A percentile compares a stretch with the other conserved stretches of the same genome.
Conservation (phyloP, 1,140 invertebrate species). For the Atta colombica region DNA sequence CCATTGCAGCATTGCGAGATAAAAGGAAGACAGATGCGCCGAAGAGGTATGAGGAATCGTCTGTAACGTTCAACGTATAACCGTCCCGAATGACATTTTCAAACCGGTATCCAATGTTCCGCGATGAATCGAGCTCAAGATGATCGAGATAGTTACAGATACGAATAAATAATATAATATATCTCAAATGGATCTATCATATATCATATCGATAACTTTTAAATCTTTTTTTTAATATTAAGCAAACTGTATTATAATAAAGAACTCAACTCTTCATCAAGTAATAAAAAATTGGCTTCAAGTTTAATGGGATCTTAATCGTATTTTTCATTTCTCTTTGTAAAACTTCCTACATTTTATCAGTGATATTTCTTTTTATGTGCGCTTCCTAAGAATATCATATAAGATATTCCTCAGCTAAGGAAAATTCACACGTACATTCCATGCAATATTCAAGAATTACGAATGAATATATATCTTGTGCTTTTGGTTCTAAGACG, state of each 20-base stretch:
- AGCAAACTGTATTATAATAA: neutral
- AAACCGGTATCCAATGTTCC: slow-evolving; percentile 47
- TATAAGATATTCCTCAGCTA: neutral
- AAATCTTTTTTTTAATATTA: neutral
- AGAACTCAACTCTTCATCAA: neutral
- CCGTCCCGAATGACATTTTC: slow-evolving; percentile 39
- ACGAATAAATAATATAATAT: slow-evolving; percentile 46
- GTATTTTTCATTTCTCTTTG: neutral
- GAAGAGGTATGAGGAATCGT: slow-evolving; percentile 43
- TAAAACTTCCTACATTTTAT: neutral
- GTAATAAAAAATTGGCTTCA: neutral
- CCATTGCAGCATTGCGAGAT: neutral
- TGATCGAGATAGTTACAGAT: slow-evolving; percentile 38
- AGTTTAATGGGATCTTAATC: neutral
- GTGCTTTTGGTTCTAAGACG: slow-evolving; percentile 17
- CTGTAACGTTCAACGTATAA: slow-evolving; percentile 36
- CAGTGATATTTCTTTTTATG: slow-evolving; percentile 1
- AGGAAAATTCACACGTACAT: slow-evolving; percentile 10
- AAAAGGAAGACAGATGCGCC: slow-evolving; percentile 28
- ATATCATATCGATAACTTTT: neutral
- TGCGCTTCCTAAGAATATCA: neutral
- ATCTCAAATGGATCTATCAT: neutral
- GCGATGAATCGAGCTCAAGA: slow-evolving; percentile 31
- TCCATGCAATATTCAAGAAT: slow-evolving; percentile 24
- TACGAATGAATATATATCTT: slow-evolving; percentile 22